Evolutionary conservation across 2,888 invertebrate genomes (phyloP).

Genomic region (Apodemia hepburni): DNA sequence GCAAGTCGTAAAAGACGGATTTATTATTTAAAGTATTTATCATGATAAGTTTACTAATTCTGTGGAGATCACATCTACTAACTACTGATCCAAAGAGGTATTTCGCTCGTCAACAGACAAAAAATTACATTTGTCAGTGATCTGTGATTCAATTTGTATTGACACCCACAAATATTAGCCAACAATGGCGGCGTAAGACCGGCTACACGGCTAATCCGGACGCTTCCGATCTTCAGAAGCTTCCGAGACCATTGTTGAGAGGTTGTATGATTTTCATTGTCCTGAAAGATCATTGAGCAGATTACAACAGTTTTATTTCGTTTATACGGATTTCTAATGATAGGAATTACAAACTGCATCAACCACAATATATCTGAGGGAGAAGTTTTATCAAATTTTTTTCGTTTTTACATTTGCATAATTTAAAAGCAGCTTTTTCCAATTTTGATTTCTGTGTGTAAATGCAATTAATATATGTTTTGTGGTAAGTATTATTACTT

Average conservation of each 20-base stretch:
- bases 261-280: background rate
- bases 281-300: background rate
- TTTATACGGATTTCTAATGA: background rate
- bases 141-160: slow-evolving; percentile 34
- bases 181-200: slow-evolving; percentile 27
- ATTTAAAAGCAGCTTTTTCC: too few relatives aligned
- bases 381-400: too few relatives aligned
- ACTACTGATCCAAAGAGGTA: background rate
- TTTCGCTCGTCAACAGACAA: background rate
- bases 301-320: slow-evolving; percentile 1
- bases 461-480: too few relatives aligned
- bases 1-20: too few relatives aligned
- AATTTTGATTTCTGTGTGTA: too few relatives aligned
- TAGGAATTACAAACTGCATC: background rate
- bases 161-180: slow-evolving; percentile 44
- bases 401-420: too few relatives aligned
- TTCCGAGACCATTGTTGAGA: slow-evolving; percentile 23
- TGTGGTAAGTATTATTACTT: too few relatives aligned
- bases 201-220: slow-evolving; percentile 30
- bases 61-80: background rate
- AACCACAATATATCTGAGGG: too few relatives aligned
- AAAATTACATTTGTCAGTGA: slow-evolving; percentile 28
- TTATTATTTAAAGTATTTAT: too few relatives aligned
- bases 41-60: too few relatives aligned
- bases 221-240: slow-evolving; percentile 28